phyloP scores from a whole-genome alignment of 2,888 invertebrate species.

The Chrysolina oricalcia region DNA sequence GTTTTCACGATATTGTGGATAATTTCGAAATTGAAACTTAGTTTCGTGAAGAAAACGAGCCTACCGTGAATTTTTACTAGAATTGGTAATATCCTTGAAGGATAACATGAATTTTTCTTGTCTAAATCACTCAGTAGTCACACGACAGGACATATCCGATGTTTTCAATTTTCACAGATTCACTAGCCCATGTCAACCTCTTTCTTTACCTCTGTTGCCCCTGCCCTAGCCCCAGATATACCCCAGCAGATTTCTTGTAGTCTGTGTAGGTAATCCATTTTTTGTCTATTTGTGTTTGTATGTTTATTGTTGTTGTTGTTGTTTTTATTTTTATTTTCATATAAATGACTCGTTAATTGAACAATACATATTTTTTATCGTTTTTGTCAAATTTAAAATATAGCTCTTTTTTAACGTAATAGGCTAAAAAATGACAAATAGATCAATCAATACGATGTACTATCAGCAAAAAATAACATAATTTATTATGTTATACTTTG shows the following conservation, averaged over 20 bases:
- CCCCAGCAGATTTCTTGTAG: conserved; percentile 22
- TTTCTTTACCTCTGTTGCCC: conserved; percentile 19
- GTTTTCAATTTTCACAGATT: conserved; percentile 3
- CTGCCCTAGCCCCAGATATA: conserved; percentile 15
- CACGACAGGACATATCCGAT: background rate
- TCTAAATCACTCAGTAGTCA: too few relatives aligned
- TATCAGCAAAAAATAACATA: background rate
- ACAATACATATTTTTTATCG: background rate
- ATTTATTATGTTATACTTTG: background rate
- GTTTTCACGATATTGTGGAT: too few relatives aligned
- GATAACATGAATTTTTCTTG: too few relatives aligned
- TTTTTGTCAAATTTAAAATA: background rate
- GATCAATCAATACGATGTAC: background rate
- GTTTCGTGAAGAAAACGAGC: too few relatives aligned
- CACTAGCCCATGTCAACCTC: background rate
- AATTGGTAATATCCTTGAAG: too few relatives aligned
- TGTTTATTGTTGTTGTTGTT: background rate
- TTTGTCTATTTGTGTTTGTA: background rate
- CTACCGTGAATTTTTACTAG: too few relatives aligned
- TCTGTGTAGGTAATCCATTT: conserved; percentile 7
- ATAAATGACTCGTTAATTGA: background rate
- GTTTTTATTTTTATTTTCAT: background rate
- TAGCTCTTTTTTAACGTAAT: background rate
- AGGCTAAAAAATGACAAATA: background rate
- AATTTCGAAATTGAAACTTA: too few relatives aligned